Evolutionary conservation across 2,888 invertebrate species (phyloP).

Genomic region (Drosophila mercatorum): DNA sequence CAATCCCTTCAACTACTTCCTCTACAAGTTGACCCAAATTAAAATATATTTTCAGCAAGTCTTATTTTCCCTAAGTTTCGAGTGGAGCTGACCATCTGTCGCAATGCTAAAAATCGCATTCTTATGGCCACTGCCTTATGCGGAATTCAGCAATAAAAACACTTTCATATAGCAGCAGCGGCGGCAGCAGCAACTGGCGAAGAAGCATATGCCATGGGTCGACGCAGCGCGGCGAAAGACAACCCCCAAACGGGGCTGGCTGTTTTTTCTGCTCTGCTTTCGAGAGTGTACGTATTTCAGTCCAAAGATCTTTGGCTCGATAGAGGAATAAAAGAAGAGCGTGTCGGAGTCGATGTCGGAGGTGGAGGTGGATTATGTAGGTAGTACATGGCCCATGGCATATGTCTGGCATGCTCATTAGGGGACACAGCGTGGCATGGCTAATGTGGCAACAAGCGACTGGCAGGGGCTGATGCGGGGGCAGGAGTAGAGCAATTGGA

Average conservation of each 20-base stretch:
- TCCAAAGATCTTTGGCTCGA: conserved; percentile 56
- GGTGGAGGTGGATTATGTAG: conserved; percentile 37
- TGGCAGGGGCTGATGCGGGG: neutral
- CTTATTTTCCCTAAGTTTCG: too few relatives aligned
- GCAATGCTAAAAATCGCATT: conserved; percentile 38
- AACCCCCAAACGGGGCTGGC: conserved; percentile 5
- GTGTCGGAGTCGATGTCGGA: conserved; percentile 1
- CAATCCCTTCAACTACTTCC: neutral
- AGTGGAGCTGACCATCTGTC: conserved; percentile 36
- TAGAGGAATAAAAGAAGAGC: conserved; percentile 30
- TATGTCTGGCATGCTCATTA: conserved; percentile 77
- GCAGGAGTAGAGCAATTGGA: conserved; percentile 5
- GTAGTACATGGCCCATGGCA: conserved; percentile 69
- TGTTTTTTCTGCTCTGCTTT: conserved; percentile 30
- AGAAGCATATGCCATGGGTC: conserved; percentile 45
- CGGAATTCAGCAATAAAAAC: conserved; percentile 49
- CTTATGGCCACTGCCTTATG: conserved; percentile 32
- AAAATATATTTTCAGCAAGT: neutral
- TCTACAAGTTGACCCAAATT: neutral
- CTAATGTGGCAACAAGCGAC: conserved; percentile 73
- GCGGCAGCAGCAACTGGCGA: conserved; percentile 6
- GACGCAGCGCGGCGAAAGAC: conserved; percentile 4
- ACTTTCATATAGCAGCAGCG: conserved; percentile 19
- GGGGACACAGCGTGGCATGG: conserved; percentile 77
- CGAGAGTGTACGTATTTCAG: conserved; percentile 65